Evolutionary conservation across 1,140 invertebrate genomes (phyloP), one percentile per base, ranked within the genome.

Genomic region (Drosophila ananassae): DNA sequence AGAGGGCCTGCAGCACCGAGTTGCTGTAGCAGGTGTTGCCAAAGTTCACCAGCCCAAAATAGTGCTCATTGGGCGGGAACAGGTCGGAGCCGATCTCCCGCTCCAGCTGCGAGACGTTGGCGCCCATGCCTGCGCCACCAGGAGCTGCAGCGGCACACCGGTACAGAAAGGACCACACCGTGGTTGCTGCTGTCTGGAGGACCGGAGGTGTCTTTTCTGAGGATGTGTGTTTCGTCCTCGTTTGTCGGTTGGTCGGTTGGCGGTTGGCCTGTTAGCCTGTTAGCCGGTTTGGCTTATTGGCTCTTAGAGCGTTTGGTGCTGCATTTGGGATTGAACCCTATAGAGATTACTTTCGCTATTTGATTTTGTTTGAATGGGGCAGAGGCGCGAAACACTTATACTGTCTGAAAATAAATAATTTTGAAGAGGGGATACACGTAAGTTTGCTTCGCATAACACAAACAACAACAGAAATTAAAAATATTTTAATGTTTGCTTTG

Each of bases 11-110:
- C 58, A 99, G 94, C 57, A 99, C 99, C 41, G 98, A 99, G 93
- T 99, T 99, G 92, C 98, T 99, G 91, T 99, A 99, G 93, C 99
- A 99, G 8, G 99, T 99, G 93, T 99, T 99, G 58, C 99, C 99
- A 95, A 99, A 99, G 95, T 99, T 99, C 68, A 99, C 97, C 93
- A 99, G 95, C 92, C 98, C 98, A 95, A 99, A 99, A 93, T 99
- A 99, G 93, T 99, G 97, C 93, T 99, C 98, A 93, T 99, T 99
- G 55, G 97, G 96, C 90, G 98, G 98, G 93, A 99, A 98, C 92
- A 98, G 97, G 93, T 99, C 98, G 80, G 97, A 95, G 90, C 98
- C 98, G 91, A 99, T 99, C 94, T 99, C 98, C 94, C 97, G 96
- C 94, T 99, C 98, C 92, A 99, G 93, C 93, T 99, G 98, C 84